Evolutionary conservation across 2,888 invertebrate genomes (phyloP).

Genomic region (Adela reaumurella): DNA sequence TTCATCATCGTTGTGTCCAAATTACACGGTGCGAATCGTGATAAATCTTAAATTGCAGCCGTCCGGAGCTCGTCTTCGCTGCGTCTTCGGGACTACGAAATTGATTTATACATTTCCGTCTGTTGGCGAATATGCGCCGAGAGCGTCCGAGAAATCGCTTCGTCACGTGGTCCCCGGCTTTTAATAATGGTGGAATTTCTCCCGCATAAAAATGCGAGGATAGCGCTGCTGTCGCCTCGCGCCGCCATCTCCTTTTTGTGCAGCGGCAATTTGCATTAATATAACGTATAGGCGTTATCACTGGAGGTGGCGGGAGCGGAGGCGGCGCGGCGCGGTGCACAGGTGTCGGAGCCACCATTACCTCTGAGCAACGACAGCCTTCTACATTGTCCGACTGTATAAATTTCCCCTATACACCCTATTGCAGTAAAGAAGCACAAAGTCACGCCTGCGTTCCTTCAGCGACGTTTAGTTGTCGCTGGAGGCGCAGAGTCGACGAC

Average conservation of each 20-base stretch:
- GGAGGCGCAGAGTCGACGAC: too few species aligned
- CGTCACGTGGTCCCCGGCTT: slow-evolving; percentile 2
- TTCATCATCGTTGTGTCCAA: not conserved
- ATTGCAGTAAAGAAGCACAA: too few species aligned
- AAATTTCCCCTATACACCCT: too few species aligned
- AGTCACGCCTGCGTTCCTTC: too few species aligned
- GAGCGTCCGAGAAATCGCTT: not conserved
- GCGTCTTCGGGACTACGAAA: too few species aligned
- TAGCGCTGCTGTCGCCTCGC: slow-evolving; percentile 18
- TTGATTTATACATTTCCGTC: not conserved
- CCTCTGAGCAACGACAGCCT: too few species aligned
- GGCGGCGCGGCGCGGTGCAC: slow-evolving; percentile 9
- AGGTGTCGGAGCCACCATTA: too few species aligned
- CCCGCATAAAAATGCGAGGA: slow-evolving; percentile 26
- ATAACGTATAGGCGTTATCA: slow-evolving; percentile 23
- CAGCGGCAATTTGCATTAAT: slow-evolving; percentile 32
- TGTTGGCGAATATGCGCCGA: not conserved
- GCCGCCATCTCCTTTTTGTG: slow-evolving; percentile 4
- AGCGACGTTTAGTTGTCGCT: too few species aligned
- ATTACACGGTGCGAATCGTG: not conserved
- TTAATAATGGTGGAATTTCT: slow-evolving; percentile 24
- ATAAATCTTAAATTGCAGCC: not conserved
- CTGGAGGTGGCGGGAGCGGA: not conserved
- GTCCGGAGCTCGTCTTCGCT: not conserved
- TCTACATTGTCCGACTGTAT: too few species aligned